Percentiles rank a stretch among this genome's conserved stretches.
Evolutionary conservation across 2,113 vertebrate genomes (phyloP).

Genomic region (Oreochromis spilurus): DNA sequence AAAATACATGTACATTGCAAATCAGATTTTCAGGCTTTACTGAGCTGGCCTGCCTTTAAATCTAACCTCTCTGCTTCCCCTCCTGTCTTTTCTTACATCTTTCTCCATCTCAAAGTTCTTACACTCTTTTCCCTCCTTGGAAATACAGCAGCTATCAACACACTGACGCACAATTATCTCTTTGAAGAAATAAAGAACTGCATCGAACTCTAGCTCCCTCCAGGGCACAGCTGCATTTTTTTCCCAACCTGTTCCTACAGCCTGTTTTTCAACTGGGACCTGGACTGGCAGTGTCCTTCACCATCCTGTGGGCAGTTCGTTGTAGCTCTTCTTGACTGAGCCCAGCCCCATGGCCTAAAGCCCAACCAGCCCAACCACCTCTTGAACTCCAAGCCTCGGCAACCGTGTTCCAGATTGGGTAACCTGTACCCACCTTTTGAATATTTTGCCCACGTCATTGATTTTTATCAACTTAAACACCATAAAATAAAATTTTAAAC

Average conservation of each 20-base stretch:
- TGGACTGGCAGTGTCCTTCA: not conserved
- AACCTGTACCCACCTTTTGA: not conserved
- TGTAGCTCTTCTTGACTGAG: not conserved
- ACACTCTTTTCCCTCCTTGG: not conserved
- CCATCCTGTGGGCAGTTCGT: accelerated
- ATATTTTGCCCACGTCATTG: not conserved
- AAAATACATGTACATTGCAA: not conserved
- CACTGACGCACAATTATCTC: not conserved
- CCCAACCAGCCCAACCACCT: not conserved
- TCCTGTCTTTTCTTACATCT: not conserved
- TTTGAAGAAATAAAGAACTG: not conserved
- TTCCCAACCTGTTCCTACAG: not conserved
- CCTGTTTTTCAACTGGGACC: not conserved
- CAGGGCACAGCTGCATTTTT: not conserved
- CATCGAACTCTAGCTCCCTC: accelerated
- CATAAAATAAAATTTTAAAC: not conserved
- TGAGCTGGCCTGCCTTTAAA: not conserved
- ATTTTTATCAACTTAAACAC: not conserved
- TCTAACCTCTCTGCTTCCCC: not conserved
- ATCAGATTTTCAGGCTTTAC: not conserved
- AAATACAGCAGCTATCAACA: not conserved
- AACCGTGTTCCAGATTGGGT: not conserved
- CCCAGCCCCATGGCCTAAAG: not conserved
- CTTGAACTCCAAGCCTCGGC: not conserved
- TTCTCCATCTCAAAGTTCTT: not conserved